Conservation (phyloP, 2,797 vertebrate species). For the Bovichtus variegatus region DNA sequence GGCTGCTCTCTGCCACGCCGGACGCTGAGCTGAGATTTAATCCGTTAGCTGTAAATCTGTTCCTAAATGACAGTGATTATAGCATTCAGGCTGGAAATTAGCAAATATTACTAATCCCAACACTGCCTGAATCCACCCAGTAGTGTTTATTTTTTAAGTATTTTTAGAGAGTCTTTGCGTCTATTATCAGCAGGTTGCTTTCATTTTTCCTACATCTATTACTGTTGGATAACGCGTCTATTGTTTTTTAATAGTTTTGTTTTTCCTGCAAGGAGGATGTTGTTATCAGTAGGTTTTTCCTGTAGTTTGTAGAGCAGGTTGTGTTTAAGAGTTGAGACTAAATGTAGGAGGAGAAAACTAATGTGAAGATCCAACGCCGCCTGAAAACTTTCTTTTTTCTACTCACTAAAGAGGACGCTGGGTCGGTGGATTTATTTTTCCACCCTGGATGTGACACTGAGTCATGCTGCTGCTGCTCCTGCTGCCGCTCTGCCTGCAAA, state of each 20-base stretch:
- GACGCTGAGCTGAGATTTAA: slow-evolving; percentile 24
- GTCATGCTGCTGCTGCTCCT: slow-evolving; percentile 64
- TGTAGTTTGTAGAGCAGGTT: slow-evolving; percentile 12
- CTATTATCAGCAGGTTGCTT: slow-evolving; percentile 17
- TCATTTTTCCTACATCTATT: background rate
- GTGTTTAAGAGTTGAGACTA: background rate
- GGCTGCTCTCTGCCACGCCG: slow-evolving; percentile 11
- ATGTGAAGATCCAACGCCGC: background rate
- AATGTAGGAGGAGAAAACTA: slow-evolving; percentile 3
- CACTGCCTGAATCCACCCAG: slow-evolving; percentile 34
- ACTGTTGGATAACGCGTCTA: background rate
- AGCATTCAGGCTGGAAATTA: slow-evolving; percentile 2
- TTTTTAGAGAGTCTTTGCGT: background rate
- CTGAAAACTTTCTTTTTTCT: background rate
- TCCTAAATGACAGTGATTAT: background rate
- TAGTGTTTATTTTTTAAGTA: background rate
- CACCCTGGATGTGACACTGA: slow-evolving; percentile 51
- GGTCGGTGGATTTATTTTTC: slow-evolving; percentile 17
- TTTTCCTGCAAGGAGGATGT: slow-evolving; percentile 46
- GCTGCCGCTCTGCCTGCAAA: slow-evolving; percentile 52
- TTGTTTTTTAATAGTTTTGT: slow-evolving; percentile 28
- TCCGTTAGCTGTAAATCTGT: slow-evolving; percentile 15
- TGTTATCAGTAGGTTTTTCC: slow-evolving; percentile 49
- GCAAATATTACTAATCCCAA: slow-evolving; percentile 18
- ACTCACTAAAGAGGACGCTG: background rate